Base-by-base conservation (phyloP, 2,888 invertebrate genomes). In the Taphrorychus bicolor region DNA sequence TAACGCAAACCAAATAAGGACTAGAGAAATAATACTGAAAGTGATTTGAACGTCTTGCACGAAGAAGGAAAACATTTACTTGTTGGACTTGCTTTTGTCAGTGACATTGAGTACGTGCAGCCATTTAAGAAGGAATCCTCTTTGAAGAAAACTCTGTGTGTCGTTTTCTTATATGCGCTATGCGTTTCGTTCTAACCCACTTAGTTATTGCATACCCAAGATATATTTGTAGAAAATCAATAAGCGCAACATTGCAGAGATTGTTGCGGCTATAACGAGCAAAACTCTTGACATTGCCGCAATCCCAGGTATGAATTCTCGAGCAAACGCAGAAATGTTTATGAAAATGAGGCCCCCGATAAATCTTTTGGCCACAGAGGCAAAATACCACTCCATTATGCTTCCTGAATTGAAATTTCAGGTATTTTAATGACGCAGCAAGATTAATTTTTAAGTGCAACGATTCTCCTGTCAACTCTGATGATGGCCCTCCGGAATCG, bases 1-100 rank as follows among this genome's bases (percentile, higher is more conserved):
- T 32, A 60, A 49, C 22, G 53, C n/a, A 64, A 23, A 51, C 68
- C 68, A 68, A 64, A 68, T 68, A 68, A 59, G 68, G 68, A 18
- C 58, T 56, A 59, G 56, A 68, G 59, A 59, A 64, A 68, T 68
- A 68, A 64, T 68, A 64, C 68, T 68, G 64, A 68, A 68, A 68
- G 68, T 68, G 68, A 68, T 68, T 68, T 62, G 64, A 64, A 64
- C 56, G 59, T 59, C 64, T 64, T 56, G 52, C 60, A 64, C 52
- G 59, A 53, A 63, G 62, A 63, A 60, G 61, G 66, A 66, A 60
- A 66, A 56, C 51, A 21, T 66, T 60, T 66, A 18, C 66, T 66
- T 57, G 45, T 19, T 59, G 53, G 54, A 65, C 59, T 59, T 41
- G 54, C 59, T 49, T 54, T 60, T 61, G 56, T 56, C 66, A 66